These are phyloP conservation scores for Sapayoa aenigma DNA, from an alignment of 2,113 vertebrate genomes.

Conservation along the genomic window DNA sequence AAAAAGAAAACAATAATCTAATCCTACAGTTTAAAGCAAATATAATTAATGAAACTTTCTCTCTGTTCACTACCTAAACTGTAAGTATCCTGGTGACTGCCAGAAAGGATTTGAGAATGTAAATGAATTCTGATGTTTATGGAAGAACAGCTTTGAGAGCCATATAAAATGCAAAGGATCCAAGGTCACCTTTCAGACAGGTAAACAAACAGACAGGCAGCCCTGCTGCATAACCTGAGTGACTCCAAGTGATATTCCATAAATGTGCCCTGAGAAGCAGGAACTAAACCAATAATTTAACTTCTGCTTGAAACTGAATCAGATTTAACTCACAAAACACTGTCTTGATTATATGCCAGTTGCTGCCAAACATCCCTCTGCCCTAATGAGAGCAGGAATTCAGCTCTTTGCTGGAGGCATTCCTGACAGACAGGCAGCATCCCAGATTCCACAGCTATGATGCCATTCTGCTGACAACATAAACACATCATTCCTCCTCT, in stretches of 20 bases:
- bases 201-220: background rate
- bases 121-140: background rate
- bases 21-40: background rate
- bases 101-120: background rate
- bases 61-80: background rate
- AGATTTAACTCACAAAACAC: constrained; percentile 1
- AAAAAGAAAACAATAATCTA: background rate
- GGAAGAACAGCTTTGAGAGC: background rate
- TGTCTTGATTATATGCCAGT: background rate
- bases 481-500: background rate
- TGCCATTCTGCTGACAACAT: constrained; percentile 9
- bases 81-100: background rate
- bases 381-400: background rate
- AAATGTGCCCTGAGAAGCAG: background rate
- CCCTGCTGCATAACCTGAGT: background rate
- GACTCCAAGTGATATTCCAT: background rate
- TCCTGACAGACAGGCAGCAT: background rate
- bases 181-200: background rate
- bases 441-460: constrained; percentile 37
- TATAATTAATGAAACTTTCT: background rate
- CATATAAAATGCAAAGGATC: background rate
- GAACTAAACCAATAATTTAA: background rate
- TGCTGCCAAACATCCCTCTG: constrained; percentile 4
- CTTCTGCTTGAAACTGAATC: background rate
- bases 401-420: background rate